Evolutionary conservation across 2,888 invertebrate genomes (phyloP), one percentile per base, ranked within the genome.

Genomic region (Ennomos quercinarius): DNA sequence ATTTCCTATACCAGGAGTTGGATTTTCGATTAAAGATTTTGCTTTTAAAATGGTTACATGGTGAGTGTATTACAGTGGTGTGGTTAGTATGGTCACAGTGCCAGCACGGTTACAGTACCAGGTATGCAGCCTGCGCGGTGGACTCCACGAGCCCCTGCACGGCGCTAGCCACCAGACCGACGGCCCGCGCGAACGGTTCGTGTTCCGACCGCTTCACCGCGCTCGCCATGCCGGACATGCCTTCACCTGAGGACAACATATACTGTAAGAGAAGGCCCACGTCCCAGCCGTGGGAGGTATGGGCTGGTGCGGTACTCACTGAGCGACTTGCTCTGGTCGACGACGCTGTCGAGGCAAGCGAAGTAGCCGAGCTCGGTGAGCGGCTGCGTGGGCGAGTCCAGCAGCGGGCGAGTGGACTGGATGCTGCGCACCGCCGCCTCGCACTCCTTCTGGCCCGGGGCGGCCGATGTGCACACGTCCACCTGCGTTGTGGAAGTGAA

Each of bases 391-490:
- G 98, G 98, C 79, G 96, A 95, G 70, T 96, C 96, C 48, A 99
- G 93, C 63, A 98, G 92, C 1, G 97, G 96, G 13, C 96, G 94
- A 84, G 97, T 95, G 57, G 97, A 96, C 86, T 97, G 96, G 60
- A 99, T 98, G 83, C 97, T 97, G 66, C 99, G 94, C 53, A 99
- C 96, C 0, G 99, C 99, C 70, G 97, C 98, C 81, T 98, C 98
- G 87, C 99, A 99, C 81, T 99, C 99, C 83, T 97, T 98, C 90
- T 99, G 98, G 0, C 99, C 98, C 0, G 99, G 99, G 0, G 98
- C 97, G 0, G 98, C 97, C 38, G 96, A 96, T 1, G 98, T 98
- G 80, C 96, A 97, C 6, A 96, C 95, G 83, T 97, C 96, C 81
- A 93, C 90, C 92, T 93, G 70, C n/a, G n/a, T n/a, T n/a, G n/a